Conservation (phyloP, 1,140 invertebrate species). For the Sminthurides bifidus region DNA sequence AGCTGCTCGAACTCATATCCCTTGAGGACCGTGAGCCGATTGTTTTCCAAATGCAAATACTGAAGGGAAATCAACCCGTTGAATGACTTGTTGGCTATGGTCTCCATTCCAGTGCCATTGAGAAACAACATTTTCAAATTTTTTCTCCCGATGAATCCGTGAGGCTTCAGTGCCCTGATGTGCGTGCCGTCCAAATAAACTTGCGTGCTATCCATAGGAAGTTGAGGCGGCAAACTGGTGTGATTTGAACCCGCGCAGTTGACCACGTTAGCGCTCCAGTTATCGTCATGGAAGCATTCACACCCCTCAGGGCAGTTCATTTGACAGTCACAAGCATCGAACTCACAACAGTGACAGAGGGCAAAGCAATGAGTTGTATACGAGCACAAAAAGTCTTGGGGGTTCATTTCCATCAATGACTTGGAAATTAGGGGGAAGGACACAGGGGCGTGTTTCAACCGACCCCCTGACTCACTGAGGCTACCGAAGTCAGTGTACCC, state of each 20-base stretch:
- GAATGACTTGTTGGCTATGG: conserved; percentile 82
- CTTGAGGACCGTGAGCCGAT: conserved; percentile 61
- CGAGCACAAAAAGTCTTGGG: conserved; percentile 36
- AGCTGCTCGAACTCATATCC: conserved; percentile 84
- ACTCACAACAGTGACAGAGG: conserved; percentile 85
- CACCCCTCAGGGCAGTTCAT: conserved; percentile 87
- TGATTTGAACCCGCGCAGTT: conserved; percentile 75
- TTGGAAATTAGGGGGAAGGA: no score
- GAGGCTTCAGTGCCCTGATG: conserved; percentile 67
- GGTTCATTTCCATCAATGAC: conserved; percentile 10
- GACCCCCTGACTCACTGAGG: background rate
- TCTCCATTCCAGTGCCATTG: conserved; percentile 60
- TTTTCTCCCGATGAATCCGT: conserved; percentile 81
- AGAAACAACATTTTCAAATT: conserved; percentile 74
- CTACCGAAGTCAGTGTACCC: no score
- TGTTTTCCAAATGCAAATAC: conserved; percentile 72
- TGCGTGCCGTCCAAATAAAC: conserved; percentile 83
- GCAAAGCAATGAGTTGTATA: conserved; percentile 88
- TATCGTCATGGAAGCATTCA: conserved; percentile 81
- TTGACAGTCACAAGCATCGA: conserved; percentile 88
- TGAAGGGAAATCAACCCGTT: conserved; percentile 71
- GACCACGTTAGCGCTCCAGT: conserved; percentile 83
- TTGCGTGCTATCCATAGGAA: conserved; percentile 88
- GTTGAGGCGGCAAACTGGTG: conserved; percentile 61
- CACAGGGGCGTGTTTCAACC: background rate